A percentile compares a stretch with the other conserved stretches of the same genome.
Evolutionary conservation across 2,797 vertebrate species (phyloP).

Genomic region (Rhincodon typus): DNA sequence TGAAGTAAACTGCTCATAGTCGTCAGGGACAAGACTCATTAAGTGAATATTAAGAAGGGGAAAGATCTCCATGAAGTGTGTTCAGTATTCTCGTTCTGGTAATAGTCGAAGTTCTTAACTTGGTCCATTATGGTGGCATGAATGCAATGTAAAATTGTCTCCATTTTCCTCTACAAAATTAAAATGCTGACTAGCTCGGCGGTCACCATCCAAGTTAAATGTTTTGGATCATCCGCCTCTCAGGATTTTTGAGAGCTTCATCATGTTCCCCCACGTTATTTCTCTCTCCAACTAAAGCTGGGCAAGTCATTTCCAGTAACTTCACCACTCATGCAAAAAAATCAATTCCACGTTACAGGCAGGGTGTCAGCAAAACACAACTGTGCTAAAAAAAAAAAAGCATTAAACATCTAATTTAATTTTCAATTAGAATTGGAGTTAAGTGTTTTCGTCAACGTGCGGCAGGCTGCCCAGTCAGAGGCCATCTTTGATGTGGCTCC

Average conservation of each 20-base stretch:
- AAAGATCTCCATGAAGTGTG: background rate
- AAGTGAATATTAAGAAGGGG: background rate
- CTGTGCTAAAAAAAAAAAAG: background rate
- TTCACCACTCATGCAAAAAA: background rate
- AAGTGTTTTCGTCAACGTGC: background rate
- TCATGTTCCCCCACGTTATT: background rate
- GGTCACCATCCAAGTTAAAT: background rate
- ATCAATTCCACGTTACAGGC: background rate
- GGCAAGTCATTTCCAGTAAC: background rate
- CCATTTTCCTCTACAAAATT: background rate
- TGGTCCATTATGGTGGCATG: background rate
- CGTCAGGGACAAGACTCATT: background rate
- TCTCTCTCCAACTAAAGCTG: background rate
- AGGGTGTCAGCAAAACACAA: background rate
- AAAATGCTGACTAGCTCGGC: background rate
- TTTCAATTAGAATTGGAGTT: background rate
- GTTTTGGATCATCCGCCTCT: background rate
- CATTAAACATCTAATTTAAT: background rate
- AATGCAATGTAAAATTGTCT: background rate
- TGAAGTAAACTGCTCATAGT: background rate
- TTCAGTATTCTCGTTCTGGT: background rate
- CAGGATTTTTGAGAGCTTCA: background rate
- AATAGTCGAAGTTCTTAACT: background rate
- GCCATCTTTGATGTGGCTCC: background rate
- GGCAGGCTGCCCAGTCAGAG: background rate